Base-by-base conservation (phyloP, 2,113 vertebrate genomes). In the Hiodon tergisus region DNA sequence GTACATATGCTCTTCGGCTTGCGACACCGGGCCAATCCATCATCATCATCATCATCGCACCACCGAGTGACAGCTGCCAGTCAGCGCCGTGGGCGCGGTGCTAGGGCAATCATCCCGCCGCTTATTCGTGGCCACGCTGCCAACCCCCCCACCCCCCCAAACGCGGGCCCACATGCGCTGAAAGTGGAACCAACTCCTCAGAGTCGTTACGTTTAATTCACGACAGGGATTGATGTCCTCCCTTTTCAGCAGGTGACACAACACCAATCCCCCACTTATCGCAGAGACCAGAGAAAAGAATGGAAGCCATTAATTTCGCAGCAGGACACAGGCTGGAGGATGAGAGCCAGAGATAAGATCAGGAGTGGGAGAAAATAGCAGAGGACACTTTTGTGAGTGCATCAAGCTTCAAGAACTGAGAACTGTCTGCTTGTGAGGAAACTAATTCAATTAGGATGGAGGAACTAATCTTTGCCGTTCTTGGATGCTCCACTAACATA, bases 311-410 rank as follows among this genome's bases (percentile, higher is more conserved):
- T 76, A 68, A 83, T 31, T 79, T 0, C 9, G 46, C 31, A 79
- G 78, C 59, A 62, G 48, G 4, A 48, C 62, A 70, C 73, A 85
- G 61, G 81, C 13, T 72, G 75, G 79, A 78, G 83, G 81, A 80
- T 74, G 54, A 0, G 46, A 63, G 57, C 9, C 76, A 72, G 7
- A 78, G 80, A 81, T 78, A 82, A 2, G 2, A 47, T n/a, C 58
- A 69, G 74, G 68, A 78, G 3, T 82, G 9, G 46, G 11, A 14
- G 70, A 52, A 71, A 58, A n/a, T 77, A 57, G 79, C 75, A 75
- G 65, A 53, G 78, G 3, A 0, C 54, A 58, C 76, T 62, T 79
- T 48, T 77, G 48, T 4, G 74, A 71, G 62, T 77, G 61, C 47
- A 67, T 83, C 76, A 81, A 71, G 7, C 31, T 51, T 65, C 76